phyloP scores from a whole-genome alignment of 2,888 invertebrate genomes.

The Eupithecia tripunctaria region DNA sequence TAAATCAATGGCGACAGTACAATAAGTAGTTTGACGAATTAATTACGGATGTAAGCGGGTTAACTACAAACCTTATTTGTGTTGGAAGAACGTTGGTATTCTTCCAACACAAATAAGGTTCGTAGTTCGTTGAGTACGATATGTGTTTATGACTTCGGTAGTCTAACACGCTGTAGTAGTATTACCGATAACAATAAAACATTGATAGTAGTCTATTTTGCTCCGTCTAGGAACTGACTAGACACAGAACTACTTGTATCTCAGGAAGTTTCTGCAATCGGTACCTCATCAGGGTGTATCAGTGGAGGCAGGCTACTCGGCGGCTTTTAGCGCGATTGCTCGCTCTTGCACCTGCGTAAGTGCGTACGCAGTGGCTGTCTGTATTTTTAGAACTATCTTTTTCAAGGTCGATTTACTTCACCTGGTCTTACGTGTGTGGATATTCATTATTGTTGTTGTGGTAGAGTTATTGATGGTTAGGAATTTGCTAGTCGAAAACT shows the following conservation, averaged over 20 bases:
- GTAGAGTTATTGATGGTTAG: neutral
- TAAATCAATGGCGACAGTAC: too few relatives aligned
- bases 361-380: constrained; percentile 11
- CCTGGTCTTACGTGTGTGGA: neutral
- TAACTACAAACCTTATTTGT: too few relatives aligned
- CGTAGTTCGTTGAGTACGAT: too few relatives aligned
- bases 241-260: neutral
- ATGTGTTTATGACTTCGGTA: neutral
- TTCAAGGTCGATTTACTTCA: constrained; percentile 7
- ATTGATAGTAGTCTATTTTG: neutral
- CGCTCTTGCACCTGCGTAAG: constrained; percentile 31
- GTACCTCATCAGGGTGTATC: constrained; percentile 42
- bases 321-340: constrained; percentile 61
- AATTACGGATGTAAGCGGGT: too few relatives aligned
- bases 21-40: too few relatives aligned
- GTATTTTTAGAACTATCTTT: constrained; percentile 4
- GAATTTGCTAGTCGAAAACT: neutral
- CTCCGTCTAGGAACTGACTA: neutral
- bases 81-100: too few relatives aligned
- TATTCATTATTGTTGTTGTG: neutral
- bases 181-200: neutral
- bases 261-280: constrained; percentile 36
- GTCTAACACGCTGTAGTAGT: neutral
- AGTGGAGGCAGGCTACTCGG: constrained; percentile 34
- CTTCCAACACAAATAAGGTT: too few relatives aligned